Percentiles rank a stretch among this genome's conserved stretches.
Evolutionary conservation across 2,797 vertebrate genomes (phyloP).

Genomic region (Craterocephalus amniculus): DNA sequence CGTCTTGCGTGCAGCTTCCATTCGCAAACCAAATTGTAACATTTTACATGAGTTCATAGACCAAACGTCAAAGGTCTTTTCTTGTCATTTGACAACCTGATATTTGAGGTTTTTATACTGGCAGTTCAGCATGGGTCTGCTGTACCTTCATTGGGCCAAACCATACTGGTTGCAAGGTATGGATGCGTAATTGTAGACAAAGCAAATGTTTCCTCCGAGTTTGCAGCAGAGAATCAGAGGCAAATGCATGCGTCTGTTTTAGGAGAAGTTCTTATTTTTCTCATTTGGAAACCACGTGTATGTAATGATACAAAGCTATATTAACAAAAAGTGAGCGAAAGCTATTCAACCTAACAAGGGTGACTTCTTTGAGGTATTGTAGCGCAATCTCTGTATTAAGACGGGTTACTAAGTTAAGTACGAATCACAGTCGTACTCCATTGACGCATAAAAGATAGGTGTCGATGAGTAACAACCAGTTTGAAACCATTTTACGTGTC

Average conservation of each 20-base stretch:
- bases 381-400: not conserved
- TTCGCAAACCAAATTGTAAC: not conserved
- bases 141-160: conserved; percentile 9
- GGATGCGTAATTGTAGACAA: not conserved
- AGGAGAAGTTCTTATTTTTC: not conserved
- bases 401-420: not conserved
- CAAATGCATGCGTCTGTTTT: not conserved
- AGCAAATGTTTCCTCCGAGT: not conserved
- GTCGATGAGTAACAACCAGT: not conserved
- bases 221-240: too few relatives aligned
- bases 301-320: not conserved
- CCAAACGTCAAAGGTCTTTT: not conserved
- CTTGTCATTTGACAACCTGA: not conserved
- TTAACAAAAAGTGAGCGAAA: not conserved
- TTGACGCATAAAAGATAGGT: not conserved
- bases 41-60: not conserved
- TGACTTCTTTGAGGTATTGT: not conserved
- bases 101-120: not conserved
- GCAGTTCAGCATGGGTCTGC: not conserved
- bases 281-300: not conserved
- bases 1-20: conserved; percentile 5
- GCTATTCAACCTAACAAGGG: not conserved
- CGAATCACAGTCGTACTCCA: not conserved
- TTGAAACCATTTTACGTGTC: not conserved
- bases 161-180: conserved; percentile 3